These are phyloP conservation scores for Paramuricea clavata DNA, from an alignment of 92 coral and sea anemone species.

Conservation along the genomic window DNA sequence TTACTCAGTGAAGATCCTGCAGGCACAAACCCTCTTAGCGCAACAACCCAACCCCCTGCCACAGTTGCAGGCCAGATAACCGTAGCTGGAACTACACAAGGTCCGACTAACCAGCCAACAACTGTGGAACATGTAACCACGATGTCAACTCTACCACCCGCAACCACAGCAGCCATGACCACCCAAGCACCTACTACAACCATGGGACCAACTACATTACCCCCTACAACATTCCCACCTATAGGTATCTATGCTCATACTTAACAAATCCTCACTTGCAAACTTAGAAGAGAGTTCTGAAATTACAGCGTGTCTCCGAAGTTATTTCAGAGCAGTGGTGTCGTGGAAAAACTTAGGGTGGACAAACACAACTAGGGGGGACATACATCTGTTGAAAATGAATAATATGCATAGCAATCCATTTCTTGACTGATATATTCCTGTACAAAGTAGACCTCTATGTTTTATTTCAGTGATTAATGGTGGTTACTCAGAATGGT, in stretches of 20 bases:
- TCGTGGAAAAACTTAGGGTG: too few relatives aligned
- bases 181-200: background rate
- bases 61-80: background rate
- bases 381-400: too few relatives aligned
- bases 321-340: too few relatives aligned
- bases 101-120: background rate
- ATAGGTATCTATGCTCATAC: background rate
- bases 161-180: background rate
- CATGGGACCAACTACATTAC: background rate
- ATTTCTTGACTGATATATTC: too few relatives aligned
- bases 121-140: too few relatives aligned
- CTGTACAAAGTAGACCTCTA: background rate
- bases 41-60: background rate
- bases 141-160: background rate
- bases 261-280: background rate
- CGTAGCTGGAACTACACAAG: background rate
- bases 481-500: slow-evolving; percentile 7
- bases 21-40: background rate
- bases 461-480: background rate
- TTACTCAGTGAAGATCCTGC: background rate
- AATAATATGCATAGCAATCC: background rate
- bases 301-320: too few relatives aligned
- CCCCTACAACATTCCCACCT: background rate
- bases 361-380: too few relatives aligned
- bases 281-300: too few relatives aligned